phyloP scores from a whole-genome alignment of 2,113 vertebrate genomes.

The Paedocypris sp. region DNA sequence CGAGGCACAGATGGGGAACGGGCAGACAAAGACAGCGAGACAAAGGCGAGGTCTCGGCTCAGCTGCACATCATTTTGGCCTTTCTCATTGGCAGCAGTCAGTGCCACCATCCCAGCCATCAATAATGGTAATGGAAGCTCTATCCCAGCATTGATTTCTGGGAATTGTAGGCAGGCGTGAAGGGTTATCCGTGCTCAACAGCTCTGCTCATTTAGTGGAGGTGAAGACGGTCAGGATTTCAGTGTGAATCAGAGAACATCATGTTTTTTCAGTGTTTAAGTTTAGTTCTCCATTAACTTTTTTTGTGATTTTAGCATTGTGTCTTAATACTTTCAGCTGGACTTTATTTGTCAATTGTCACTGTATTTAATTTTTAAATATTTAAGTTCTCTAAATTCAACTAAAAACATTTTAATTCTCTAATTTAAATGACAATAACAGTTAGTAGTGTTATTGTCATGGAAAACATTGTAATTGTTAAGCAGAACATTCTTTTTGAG shows the following conservation, averaged over 20 bases:
- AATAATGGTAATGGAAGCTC: constrained; percentile 39
- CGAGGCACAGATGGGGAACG: background rate
- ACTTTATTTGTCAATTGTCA: too few species aligned
- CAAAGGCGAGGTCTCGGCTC: background rate
- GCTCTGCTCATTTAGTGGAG: constrained; percentile 8
- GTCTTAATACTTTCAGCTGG: too few species aligned
- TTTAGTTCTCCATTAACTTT: too few species aligned
- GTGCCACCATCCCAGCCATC: constrained; percentile 19
- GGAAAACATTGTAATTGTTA: too few species aligned
- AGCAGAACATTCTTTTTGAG: too few species aligned
- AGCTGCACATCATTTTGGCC: constrained; percentile 22
- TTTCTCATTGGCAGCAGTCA: constrained; percentile 18
- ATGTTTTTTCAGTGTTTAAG: too few species aligned
- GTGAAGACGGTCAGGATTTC: background rate
- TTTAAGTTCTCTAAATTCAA: too few species aligned
- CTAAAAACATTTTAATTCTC: too few species aligned
- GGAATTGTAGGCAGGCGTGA: constrained; percentile 27
- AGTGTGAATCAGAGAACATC: constrained; percentile 3
- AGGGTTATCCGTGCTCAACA: constrained; percentile 15
- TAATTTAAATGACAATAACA: too few species aligned
- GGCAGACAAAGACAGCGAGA: background rate
- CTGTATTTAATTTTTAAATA: too few species aligned
- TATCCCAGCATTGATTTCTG: constrained; percentile 28
- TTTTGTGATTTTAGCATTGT: too few species aligned
- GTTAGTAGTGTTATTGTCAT: too few species aligned